Conservation (phyloP, 2,888 invertebrate species). For the Tethea ocularis region DNA sequence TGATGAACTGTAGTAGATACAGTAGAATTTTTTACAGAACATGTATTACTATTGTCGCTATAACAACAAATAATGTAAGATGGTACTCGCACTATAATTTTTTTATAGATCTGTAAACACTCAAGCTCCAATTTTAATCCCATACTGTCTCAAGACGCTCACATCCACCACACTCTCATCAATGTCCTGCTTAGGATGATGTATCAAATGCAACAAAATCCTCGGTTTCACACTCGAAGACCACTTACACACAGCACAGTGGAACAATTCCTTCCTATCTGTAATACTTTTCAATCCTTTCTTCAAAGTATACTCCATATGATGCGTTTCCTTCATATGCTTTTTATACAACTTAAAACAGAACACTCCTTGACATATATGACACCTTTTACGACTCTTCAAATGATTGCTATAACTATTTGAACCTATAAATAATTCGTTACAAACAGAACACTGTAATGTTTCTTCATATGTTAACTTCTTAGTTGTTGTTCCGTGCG, state of each 20-base stretch:
- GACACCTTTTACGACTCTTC: constrained; percentile 11
- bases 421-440: constrained; percentile 1
- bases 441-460: constrained; percentile 23
- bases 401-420: background rate
- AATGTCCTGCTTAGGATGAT: constrained; percentile 62
- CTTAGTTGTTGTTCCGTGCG: background rate
- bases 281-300: constrained; percentile 14
- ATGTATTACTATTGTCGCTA: no score
- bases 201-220: constrained; percentile 67
- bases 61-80: no score
- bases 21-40: no score
- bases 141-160: constrained; percentile 34
- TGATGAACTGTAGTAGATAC: no score
- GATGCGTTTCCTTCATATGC: constrained; percentile 29
- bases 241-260: constrained; percentile 58
- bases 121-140: constrained; percentile 21
- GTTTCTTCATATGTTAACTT: background rate
- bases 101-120: no score
- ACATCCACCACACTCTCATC: constrained; percentile 52
- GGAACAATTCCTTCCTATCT: constrained; percentile 34
- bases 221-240: constrained; percentile 39
- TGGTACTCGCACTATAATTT: no score
- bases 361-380: constrained; percentile 13
- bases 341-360: constrained; percentile 23
- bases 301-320: background rate